Conservation (phyloP, 2,113 vertebrate genomes). For the Coturnix japonica region DNA sequence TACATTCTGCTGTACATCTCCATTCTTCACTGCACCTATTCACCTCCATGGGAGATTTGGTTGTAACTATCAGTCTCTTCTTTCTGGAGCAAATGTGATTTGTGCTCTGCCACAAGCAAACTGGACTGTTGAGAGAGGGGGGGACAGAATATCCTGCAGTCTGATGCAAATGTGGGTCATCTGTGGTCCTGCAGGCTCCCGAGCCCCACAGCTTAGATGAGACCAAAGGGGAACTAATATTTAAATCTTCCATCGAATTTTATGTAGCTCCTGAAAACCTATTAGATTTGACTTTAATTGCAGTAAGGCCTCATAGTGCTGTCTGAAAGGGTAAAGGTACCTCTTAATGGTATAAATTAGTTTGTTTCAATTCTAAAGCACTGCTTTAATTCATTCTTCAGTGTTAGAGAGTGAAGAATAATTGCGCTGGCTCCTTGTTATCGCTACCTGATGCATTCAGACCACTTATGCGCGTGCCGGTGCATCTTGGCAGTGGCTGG, state of each 20-base stretch:
- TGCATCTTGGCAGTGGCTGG: neutral
- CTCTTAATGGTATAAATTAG: neutral
- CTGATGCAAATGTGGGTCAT: neutral
- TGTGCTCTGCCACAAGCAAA: no score
- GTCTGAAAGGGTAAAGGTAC: neutral
- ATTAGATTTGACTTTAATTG: neutral
- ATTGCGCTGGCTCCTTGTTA: neutral
- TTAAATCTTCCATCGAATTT: neutral
- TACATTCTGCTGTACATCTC: neutral
- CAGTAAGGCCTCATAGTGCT: neutral
- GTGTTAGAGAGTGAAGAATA: neutral
- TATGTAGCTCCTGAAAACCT: neutral
- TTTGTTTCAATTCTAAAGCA: slow-evolving; percentile 13
- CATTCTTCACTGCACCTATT: neutral
- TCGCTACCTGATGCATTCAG: neutral
- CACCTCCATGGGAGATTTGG: neutral
- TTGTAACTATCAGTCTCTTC: neutral
- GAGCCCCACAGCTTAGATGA: neutral
- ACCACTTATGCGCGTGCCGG: neutral
- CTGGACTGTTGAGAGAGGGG: no score
- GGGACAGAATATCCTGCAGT: neutral
- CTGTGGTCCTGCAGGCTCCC: neutral
- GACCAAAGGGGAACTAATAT: neutral
- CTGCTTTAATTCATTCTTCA: neutral
- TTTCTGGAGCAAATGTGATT: neutral